phyloP scores from a whole-genome alignment of 2,113 vertebrate genomes.

The Synodontis membranacea region DNA sequence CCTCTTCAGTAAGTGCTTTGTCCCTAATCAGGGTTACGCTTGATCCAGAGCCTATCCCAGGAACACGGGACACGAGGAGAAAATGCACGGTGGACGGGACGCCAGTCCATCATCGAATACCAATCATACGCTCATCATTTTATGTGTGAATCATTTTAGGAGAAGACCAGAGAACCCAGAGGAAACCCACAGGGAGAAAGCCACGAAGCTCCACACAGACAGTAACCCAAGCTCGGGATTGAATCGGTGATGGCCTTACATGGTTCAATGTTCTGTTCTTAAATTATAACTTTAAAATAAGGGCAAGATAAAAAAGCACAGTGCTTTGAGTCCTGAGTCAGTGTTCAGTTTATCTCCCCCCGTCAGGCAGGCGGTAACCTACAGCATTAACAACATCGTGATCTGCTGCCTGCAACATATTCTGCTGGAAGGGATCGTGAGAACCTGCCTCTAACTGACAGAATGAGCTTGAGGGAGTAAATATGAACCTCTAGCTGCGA shows the following conservation, averaged over 20 bases:
- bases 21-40: not conserved
- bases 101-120: not conserved
- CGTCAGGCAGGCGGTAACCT: not conserved
- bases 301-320: not conserved
- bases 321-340: not conserved
- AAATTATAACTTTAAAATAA: not conserved
- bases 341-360: not conserved
- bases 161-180: not conserved
- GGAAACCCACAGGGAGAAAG: not conserved
- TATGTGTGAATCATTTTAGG: too few species aligned
- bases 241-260: not conserved
- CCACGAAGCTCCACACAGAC: not conserved
- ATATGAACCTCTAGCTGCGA: not conserved
- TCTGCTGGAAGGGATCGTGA: not conserved
- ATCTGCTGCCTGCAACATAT: not conserved
- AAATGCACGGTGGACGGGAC: not conserved
- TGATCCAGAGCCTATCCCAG: not conserved
- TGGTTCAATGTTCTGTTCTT: not conserved
- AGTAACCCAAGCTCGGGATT: not conserved
- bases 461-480: constrained; percentile 2
- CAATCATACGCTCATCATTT: not conserved
- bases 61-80: not conserved
- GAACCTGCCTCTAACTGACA: not conserved
- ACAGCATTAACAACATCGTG: not conserved
- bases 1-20: not conserved